Conservation (phyloP, 1,140 invertebrate species). For the Drosophila obscura region DNA sequence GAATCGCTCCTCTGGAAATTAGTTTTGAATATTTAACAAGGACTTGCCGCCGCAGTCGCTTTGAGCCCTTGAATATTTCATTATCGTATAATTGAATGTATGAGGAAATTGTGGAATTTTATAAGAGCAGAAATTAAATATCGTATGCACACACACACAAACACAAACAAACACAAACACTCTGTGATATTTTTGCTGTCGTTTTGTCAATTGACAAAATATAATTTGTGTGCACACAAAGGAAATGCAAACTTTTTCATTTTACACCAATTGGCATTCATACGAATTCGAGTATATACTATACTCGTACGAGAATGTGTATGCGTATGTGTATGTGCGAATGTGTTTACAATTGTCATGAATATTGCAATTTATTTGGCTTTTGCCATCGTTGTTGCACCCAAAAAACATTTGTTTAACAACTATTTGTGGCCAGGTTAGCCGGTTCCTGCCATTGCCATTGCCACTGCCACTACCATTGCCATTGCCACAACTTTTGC, state of each 20-base stretch:
- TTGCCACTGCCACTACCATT: neutral
- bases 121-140: constrained; percentile 61
- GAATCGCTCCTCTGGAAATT: constrained; percentile 22
- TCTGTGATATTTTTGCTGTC: constrained; percentile 2
- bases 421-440: constrained; percentile 61
- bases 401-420: constrained; percentile 62
- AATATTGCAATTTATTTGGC: constrained; percentile 80
- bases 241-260: constrained; percentile 70
- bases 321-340: constrained; percentile 23
- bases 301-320: neutral
- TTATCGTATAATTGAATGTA: constrained; percentile 55
- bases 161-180: neutral
- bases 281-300: neutral
- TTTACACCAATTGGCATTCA: constrained; percentile 49
- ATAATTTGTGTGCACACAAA: constrained; percentile 64
- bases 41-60: constrained; percentile 27
- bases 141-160: constrained; percentile 42
- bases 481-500: constrained; percentile 21
- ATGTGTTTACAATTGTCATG: constrained; percentile 77
- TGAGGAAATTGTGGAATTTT: constrained; percentile 37
- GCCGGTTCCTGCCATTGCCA: constrained; percentile 16
- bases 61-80: constrained; percentile 53
- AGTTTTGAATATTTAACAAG: constrained; percentile 61
- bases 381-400: constrained; percentile 61
- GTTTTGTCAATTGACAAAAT: constrained; percentile 53